Evolutionary conservation across 2,888 invertebrate genomes (phyloP).

Genomic region (Pseudolycoriella hygida): DNA sequence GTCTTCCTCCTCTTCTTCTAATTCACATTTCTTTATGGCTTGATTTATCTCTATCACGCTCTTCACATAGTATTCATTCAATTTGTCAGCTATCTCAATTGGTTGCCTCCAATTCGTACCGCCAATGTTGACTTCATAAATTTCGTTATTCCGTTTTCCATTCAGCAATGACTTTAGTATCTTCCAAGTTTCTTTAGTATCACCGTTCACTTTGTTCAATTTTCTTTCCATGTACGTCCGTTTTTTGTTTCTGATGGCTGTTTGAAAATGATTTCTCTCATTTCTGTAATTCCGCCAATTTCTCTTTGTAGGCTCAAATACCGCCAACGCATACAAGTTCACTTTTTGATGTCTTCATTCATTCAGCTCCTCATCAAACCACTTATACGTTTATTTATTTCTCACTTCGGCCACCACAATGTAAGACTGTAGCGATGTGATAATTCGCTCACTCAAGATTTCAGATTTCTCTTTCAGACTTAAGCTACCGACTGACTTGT

Average conservation of each 20-base stretch:
- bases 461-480: neutral
- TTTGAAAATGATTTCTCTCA: neutral
- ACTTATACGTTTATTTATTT: neutral
- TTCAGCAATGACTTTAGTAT: too few relatives aligned
- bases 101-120: too few relatives aligned
- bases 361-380: neutral
- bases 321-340: neutral
- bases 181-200: neutral
- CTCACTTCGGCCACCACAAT: neutral
- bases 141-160: too few relatives aligned
- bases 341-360: neutral
- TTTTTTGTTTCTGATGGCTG: neutral
- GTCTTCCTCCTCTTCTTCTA: too few relatives aligned
- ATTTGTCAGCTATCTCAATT: too few relatives aligned
- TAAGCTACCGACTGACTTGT: neutral
- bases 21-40: too few relatives aligned
- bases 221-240: neutral
- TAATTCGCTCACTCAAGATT: neutral
- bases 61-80: too few relatives aligned
- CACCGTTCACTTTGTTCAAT: neutral
- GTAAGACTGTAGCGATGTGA: neutral
- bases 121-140: too few relatives aligned
- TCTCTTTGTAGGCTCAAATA: neutral
- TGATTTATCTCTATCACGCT: too few relatives aligned
- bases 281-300: neutral